Evolutionary conservation across 2,888 invertebrate species (phyloP), one percentile per base, ranked within the genome.

Genomic region (Petrolisthes cinctipes): DNA sequence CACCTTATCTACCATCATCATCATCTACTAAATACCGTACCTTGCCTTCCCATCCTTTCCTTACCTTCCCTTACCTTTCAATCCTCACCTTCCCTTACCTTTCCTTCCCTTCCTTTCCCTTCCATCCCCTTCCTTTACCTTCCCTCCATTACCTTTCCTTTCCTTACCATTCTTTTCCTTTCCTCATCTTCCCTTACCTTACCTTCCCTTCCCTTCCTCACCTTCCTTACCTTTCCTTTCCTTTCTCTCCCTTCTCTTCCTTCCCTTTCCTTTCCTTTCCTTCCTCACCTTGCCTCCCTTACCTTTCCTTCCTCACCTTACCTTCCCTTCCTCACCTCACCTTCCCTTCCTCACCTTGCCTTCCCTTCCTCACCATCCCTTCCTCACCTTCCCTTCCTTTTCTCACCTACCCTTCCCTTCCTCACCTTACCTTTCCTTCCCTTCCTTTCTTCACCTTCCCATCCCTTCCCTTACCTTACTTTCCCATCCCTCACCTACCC

Each of bases 151-250:
- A 6, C 61, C 57, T 66, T 51, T 23, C 51, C 23, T 68, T 17
- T 51, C 68, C 17, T 17, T n/a, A 14, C n/a, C 68, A 37, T n/a
- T 51, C n/a, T 68, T 23, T 51, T n/a, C 66, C 37, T 17, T 20
- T 20, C 9, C 23, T 20, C n/a, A 7, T n/a, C 20, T n/a, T 56
- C 20, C 37, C 20, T n/a, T 37, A n/a, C 20, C 37, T n/a, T 56
- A n/a, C 20, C 57, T 56, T 9, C 37, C 82, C 37, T 66, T 66
- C n/a, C 23, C 82, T 54, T 4, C 66, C 81, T 51, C 81, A 37
- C 82, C 66, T 51, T 53, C 68, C 56, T 68, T 82, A 23, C n/a
- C 82, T 80, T 68, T 20, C 66, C 66, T 68, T 54, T 68, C 66
- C 66, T 82, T n/a, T 66, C 80, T 57, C 57, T 80, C 54, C n/a